phyloP scores from a whole-genome alignment of 2,113 vertebrate species.

The Tenebrosternarchus preto region DNA sequence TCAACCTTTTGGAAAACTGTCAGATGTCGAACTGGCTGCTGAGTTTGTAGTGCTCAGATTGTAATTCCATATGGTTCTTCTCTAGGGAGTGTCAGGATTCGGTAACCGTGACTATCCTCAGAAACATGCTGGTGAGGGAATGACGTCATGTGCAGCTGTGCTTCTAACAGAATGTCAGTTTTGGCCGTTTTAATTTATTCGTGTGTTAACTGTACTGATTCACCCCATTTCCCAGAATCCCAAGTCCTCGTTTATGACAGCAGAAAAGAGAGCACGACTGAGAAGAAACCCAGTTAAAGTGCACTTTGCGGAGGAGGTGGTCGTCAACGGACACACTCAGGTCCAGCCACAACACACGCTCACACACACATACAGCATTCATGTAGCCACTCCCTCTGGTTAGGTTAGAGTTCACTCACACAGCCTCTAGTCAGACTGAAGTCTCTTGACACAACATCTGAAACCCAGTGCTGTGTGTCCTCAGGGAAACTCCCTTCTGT shows the following conservation, averaged over 20 bases:
- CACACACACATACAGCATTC: background rate
- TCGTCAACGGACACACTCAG: slow-evolving; percentile 93
- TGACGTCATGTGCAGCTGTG: background rate
- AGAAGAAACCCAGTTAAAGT: slow-evolving; percentile 96
- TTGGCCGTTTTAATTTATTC: background rate
- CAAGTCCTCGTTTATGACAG: slow-evolving; percentile 94
- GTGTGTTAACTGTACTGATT: background rate
- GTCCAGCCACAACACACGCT: slow-evolving; percentile 66
- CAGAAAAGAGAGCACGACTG: slow-evolving; percentile 92
- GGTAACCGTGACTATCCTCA: slow-evolving; percentile 52
- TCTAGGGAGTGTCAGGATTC: slow-evolving; percentile 53
- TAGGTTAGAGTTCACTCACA: background rate
- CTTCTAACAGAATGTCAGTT: background rate
- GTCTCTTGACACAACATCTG: background rate
- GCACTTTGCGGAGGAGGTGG: slow-evolving; percentile 93
- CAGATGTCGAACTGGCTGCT: background rate
- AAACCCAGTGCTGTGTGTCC: slow-evolving; percentile 57
- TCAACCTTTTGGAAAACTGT: background rate
- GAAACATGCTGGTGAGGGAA: slow-evolving; percentile 49
- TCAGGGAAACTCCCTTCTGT: slow-evolving; percentile 95
- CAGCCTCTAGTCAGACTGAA: background rate
- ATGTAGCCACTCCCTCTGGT: too few relatives aligned
- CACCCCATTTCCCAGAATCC: slow-evolving; percentile 79
- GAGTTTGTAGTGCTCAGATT: too few relatives aligned
- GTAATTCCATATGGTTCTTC: slow-evolving; percentile 1